Conservation (phyloP, 2,888 invertebrate species). For the Homarus gammarus region DNA sequence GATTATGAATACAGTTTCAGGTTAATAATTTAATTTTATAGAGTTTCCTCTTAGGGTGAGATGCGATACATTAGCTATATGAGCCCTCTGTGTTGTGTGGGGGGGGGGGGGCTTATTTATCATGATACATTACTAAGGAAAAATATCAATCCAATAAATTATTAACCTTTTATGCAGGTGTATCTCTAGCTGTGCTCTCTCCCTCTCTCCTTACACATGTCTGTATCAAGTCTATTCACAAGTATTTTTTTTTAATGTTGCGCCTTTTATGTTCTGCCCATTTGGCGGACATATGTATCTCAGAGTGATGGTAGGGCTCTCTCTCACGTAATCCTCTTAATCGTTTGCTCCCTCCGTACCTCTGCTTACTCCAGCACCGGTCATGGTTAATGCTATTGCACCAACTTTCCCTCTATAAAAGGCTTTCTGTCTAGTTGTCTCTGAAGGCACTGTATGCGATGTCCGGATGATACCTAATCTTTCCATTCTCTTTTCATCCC, state of each 20-base stretch:
- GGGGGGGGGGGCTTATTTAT: too few relatives aligned
- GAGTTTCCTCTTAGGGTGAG: not conserved
- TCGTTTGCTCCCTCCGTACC: not conserved
- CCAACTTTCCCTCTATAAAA: not conserved
- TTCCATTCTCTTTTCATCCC: not conserved
- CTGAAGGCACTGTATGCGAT: slow-evolving; percentile 12
- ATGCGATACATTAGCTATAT: too few relatives aligned
- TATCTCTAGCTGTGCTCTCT: not conserved
- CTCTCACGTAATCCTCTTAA: not conserved
- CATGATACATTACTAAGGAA: too few relatives aligned
- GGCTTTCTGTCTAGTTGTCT: slow-evolving; percentile 7
- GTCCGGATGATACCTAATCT: not conserved
- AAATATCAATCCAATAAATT: too few relatives aligned
- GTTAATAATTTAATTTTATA: not conserved
- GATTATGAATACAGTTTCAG: not conserved
- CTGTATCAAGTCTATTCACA: not conserved
- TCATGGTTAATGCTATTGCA: slow-evolving; percentile 12
- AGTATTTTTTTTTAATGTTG: not conserved
- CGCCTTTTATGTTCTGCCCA: not conserved
- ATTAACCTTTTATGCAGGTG: not conserved
- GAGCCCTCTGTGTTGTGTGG: too few relatives aligned
- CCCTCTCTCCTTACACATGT: not conserved
- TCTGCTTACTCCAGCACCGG: slow-evolving; percentile 1
- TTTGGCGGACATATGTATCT: not conserved
- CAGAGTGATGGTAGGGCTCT: not conserved